phyloP scores from a whole-genome alignment of 2,113 vertebrate species.

The Psittacula cyanocephala region DNA sequence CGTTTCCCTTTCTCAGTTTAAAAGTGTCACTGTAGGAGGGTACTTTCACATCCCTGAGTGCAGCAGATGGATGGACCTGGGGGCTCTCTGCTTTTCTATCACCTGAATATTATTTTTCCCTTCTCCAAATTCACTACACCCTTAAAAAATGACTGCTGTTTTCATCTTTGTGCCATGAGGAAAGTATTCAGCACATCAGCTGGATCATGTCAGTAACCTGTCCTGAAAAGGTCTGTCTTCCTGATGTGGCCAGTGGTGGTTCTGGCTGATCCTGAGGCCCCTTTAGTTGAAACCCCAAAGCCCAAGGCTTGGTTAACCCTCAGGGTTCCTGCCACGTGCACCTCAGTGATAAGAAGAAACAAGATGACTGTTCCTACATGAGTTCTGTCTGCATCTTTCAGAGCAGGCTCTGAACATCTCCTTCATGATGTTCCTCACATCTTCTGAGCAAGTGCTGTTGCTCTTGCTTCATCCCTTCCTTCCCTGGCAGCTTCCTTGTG shows the following conservation, averaged over 20 bases:
- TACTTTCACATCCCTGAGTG: neutral
- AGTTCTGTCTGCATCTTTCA: neutral
- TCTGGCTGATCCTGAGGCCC: neutral
- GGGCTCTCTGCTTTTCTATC: neutral
- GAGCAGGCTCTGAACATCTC: neutral
- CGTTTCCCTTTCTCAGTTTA: neutral
- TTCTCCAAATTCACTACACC: neutral
- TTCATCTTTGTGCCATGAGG: neutral
- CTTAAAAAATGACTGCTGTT: neutral
- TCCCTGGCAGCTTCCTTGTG: constrained; percentile 22
- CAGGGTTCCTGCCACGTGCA: neutral
- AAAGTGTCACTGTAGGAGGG: neutral
- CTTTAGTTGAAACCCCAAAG: neutral
- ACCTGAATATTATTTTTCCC: neutral
- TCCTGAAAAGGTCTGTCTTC: neutral
- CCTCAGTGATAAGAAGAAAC: neutral
- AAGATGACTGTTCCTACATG: neutral
- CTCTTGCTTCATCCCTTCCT: neutral
- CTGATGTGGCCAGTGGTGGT: neutral
- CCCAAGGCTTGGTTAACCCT: neutral
- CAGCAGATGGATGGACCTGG: neutral
- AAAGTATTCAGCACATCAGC: neutral
- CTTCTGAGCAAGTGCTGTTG: neutral
- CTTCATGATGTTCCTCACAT: neutral
- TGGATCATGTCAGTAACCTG: neutral